Evolutionary conservation across 2,888 invertebrate genomes (phyloP).

Genomic region (Euspilapteryx auroguttella): DNA sequence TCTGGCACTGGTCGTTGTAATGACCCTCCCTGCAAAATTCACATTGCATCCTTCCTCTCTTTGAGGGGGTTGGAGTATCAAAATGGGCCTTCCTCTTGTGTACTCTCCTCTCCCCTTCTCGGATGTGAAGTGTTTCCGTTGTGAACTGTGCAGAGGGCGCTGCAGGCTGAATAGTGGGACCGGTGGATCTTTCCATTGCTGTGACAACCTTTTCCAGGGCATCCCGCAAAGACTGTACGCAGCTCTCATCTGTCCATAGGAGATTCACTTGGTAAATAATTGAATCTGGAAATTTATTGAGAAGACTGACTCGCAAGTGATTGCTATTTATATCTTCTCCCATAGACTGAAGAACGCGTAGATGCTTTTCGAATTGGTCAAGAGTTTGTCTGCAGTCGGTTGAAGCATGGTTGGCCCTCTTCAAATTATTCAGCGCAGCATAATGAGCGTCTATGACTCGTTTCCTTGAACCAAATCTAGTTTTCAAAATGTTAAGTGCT

Average conservation of each 20-base stretch:
- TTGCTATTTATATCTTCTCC: conserved; percentile 2
- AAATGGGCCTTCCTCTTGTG: not conserved
- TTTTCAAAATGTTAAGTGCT: not conserved
- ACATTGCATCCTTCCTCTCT: not conserved
- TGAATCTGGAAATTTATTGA: conserved; percentile 3
- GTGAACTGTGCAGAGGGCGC: too few relatives aligned
- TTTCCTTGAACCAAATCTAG: not conserved
- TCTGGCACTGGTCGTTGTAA: too few relatives aligned
- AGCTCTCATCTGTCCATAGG: not conserved
- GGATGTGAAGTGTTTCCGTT: too few relatives aligned
- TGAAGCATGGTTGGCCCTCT: not conserved
- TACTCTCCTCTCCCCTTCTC: too few relatives aligned
- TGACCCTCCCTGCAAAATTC: too few relatives aligned
- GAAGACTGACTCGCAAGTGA: conserved; percentile 1
- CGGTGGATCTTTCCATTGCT: too few relatives aligned
- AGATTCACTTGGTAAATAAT: conserved; percentile 2
- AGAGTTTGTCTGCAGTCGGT: not conserved
- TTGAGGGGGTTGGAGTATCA: not conserved
- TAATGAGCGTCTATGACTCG: not conserved
- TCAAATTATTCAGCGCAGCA: not conserved
- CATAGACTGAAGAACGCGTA: conserved; percentile 1
- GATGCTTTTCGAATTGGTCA: conserved; percentile 3
- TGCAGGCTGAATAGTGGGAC: too few relatives aligned
- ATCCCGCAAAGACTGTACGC: not conserved
- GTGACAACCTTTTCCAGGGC: not conserved